phyloP scores from a whole-genome alignment of 2,888 invertebrate genomes.

The Brachypterus glaber region DNA sequence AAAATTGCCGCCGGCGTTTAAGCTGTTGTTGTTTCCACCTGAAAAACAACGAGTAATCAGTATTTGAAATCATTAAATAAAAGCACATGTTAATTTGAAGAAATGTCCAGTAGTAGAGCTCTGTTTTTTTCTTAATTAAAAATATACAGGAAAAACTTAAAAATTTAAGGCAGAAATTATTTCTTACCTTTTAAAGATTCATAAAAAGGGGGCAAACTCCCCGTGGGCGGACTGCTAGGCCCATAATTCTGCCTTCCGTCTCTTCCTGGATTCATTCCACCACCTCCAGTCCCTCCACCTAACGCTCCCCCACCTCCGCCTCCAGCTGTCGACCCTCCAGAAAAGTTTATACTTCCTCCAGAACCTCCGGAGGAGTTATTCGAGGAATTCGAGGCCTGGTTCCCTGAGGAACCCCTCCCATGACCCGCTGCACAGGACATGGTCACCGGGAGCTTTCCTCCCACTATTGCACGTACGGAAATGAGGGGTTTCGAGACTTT shows the following conservation, averaged over 20 bases:
- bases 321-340: slow-evolving; percentile 39
- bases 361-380: slow-evolving; percentile 14
- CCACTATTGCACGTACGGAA: slow-evolving; percentile 45
- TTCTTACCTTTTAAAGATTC: slow-evolving; percentile 66
- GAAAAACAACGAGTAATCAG: too few relatives aligned
- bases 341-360: slow-evolving; percentile 29
- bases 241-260: slow-evolving; percentile 80
- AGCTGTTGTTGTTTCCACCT: slow-evolving; percentile 58
- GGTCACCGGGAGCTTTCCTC: slow-evolving; percentile 55
- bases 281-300: slow-evolving; percentile 59
- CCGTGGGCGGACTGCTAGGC: slow-evolving; percentile 79
- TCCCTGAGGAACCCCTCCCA: slow-evolving; percentile 51
- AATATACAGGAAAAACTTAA: too few relatives aligned
- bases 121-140: too few relatives aligned
- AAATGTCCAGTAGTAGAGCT: too few relatives aligned
- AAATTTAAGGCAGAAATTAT: too few relatives aligned
- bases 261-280: slow-evolving; percentile 59
- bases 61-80: too few relatives aligned
- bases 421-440: slow-evolving; percentile 72
- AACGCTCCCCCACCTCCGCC: slow-evolving; percentile 46
- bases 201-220: slow-evolving; percentile 81
- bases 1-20: slow-evolving; percentile 58
- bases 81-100: too few relatives aligned
- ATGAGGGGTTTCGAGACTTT: slow-evolving; percentile 56
- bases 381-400: slow-evolving; percentile 9